Evolutionary conservation across 2,888 invertebrate species (phyloP), one percentile per base, ranked within the genome.

Genomic region (Melikaiella ostensackeni): DNA sequence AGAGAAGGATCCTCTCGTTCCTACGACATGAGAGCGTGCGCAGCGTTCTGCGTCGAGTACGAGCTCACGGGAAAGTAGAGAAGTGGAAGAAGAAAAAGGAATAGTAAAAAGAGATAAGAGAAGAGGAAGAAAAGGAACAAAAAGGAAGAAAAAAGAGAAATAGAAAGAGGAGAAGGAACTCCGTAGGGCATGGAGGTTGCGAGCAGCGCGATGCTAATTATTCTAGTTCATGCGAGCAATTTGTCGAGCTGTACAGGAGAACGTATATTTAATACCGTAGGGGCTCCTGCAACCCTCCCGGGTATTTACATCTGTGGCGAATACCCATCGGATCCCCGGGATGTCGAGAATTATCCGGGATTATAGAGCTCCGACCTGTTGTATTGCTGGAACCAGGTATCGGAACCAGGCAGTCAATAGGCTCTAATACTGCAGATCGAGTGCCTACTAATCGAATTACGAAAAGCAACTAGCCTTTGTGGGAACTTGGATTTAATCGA

Each of bases 181-280:
- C 81, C 79, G 61, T 70, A 77, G 46, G 80, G 77, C 75, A 79
- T 74, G 80, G 64, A 80, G 78, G 76, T 78, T 76, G 76, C 63
- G 76, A 75, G 79, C 79, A 78, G 76, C 79, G 82, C 83, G 86
- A 89, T 88, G 88, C 90, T 90, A 90, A 90, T 90, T 90, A 90
- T 90, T 90, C 88, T 88, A 88, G 88, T 85, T 88, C 87, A 89
- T 87, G 87, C 84, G 87, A 86, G 90, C 89, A 90, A 90, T 90
- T 90, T 89, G 90, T 90, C 89, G 88, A 82, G 85, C 83, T 86
- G 84, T 81, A 81, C 80, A 77, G 83, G 80, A 82, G 82, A 83
- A 85, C 42, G 66, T 66, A 66, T 66, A 66, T 66, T 66, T 66
- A 66, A 66, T 66, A 88, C 86, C 87, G 85, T 86, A 86, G 82